Base-by-base conservation (phyloP, 2,113 vertebrate genomes). In the Tragelaphus scriptus region DNA sequence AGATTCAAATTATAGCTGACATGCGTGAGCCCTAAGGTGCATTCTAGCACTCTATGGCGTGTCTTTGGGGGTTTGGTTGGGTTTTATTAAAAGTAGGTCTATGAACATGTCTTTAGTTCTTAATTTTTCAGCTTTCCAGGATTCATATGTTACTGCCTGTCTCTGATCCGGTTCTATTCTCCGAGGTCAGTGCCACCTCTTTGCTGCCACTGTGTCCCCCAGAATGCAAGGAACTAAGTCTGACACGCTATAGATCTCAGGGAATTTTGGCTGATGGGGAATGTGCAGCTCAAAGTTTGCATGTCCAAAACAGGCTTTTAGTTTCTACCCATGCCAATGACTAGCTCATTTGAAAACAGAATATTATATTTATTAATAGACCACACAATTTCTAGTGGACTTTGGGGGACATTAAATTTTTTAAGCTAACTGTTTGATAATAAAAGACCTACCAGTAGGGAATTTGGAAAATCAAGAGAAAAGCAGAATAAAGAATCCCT, bases 1-100 rank as follows among this genome's bases (percentile, higher is more conserved):
- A 81, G 80, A 95, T 32, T 85, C 89, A 97, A 96, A 97, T 98
- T 86, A 63, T 11, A 93, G 53, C 65, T 97, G 96, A 91, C 90
- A 77, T 1, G 1, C 17, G 0, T 2, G 89, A 71, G 88, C 91
- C 91, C 16, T 4, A 16, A 79, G 59, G 68, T 85, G 63, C 23
- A 0, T 80, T 47, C 82, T 4, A 40, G 61, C 10, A 7, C 51
- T 59, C 68, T 0, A 0, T 26, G 88, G 28, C 49, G 3, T 13
- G 61, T 95, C 96, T 94, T 95, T 51, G 0, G 91, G 95, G 95
- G 77, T 58, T 95, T 77, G 71, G 21, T 40, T 55, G 56, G 49
- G 91, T 85, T 95, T 96, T 94, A 94, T 93, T 89, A 90, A 96
- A 86, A 97, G 84, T 25, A 80, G 56, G 84, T 55, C 88, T 96